Evolutionary conservation across 2,888 invertebrate genomes (phyloP).

Genomic region (Hydroisotoma schaefferi): DNA sequence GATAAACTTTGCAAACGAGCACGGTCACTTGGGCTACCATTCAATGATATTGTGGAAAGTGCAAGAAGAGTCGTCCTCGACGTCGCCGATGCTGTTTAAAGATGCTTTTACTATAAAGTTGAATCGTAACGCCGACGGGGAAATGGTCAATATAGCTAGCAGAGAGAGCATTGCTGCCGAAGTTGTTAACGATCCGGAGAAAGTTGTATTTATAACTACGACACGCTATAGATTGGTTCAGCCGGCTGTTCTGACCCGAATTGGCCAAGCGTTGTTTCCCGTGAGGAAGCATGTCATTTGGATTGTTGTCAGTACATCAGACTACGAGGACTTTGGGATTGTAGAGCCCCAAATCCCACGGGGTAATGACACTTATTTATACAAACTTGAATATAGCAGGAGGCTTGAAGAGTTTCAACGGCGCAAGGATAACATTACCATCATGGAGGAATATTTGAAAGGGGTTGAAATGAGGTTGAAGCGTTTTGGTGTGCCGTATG

Average conservation of each 20-base stretch:
- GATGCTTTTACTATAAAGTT: too few relatives aligned
- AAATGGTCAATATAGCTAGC: background rate
- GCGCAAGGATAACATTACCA: background rate
- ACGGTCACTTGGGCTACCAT: background rate
- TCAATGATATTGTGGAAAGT: background rate
- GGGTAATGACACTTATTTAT: constrained; percentile 2
- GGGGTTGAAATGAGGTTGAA: constrained; percentile 3
- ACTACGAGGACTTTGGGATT: background rate
- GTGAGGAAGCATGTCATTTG: constrained; percentile 20
- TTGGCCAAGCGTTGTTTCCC: constrained; percentile 26
- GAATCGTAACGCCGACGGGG: background rate
- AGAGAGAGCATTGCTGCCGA: background rate
- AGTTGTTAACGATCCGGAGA: background rate
- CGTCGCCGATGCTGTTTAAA: too few relatives aligned
- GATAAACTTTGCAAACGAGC: background rate
- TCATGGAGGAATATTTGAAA: background rate
- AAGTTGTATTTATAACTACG: constrained; percentile 19
- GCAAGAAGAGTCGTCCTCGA: too few relatives aligned
- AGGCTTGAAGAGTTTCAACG: background rate
- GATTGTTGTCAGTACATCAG: constrained; percentile 20
- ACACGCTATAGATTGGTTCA: constrained; percentile 17
- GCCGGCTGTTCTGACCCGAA: constrained; percentile 10
- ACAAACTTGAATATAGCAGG: background rate
- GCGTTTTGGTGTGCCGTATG: constrained; percentile 21
- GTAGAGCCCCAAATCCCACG: background rate